A percentile compares a stretch with the other conserved stretches of the same genome.
These are phyloP conservation scores for Augochlora pura DNA, from an alignment of 1,140 invertebrate species.

Conservation along the genomic window DNA sequence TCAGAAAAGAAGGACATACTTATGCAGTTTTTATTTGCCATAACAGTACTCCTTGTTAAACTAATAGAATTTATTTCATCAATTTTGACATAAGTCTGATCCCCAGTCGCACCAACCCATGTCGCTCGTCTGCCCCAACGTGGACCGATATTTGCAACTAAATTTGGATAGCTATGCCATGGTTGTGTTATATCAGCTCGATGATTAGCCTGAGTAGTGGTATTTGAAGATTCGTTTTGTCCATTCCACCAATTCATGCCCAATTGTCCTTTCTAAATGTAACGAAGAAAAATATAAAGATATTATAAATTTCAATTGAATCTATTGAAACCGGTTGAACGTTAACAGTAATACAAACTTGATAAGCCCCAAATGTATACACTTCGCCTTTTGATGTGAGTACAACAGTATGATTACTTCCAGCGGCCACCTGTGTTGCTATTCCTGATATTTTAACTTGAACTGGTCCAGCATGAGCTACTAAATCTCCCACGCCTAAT, in stretches of 20 bases:
- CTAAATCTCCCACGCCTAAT: constrained; percentile 92
- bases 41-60: constrained; percentile 91
- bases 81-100: constrained; percentile 96
- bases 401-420: constrained; percentile 96
- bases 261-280: constrained; percentile 91
- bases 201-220: constrained; percentile 65
- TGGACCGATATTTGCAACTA: constrained; percentile 89
- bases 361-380: constrained; percentile 95
- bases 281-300: background rate
- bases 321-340: background rate
- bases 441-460: constrained; percentile 87
- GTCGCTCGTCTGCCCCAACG: constrained; percentile 91
- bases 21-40: constrained; percentile 92
- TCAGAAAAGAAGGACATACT: constrained; percentile 79
- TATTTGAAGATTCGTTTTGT: constrained; percentile 69
- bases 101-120: constrained; percentile 96
- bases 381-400: constrained; percentile 95
- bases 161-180: constrained; percentile 91
- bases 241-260: constrained; percentile 83
- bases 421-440: constrained; percentile 91
- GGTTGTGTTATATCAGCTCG: constrained; percentile 76
- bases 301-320: background rate
- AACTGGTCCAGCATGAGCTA: constrained; percentile 87
- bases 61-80: constrained; percentile 96
- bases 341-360: constrained; percentile 80